Evolutionary conservation across 2,797 vertebrate genomes (phyloP).

Genomic region (Enteromius argenteus): DNA sequence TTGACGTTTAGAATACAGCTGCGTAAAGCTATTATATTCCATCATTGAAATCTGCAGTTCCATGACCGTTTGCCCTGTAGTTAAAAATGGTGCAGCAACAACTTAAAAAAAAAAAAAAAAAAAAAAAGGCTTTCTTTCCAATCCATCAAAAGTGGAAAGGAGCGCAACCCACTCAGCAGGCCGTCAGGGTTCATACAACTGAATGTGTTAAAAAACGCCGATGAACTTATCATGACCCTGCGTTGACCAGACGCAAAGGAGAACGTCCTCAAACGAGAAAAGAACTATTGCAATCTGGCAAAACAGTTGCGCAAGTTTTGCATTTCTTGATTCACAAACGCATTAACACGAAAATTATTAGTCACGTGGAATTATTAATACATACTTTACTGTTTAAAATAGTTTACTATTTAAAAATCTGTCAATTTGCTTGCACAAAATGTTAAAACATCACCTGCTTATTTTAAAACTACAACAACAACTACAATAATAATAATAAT

Average conservation of each 20-base stretch:
- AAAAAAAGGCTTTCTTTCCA: conserved; percentile 28
- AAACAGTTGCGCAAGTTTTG: not conserved
- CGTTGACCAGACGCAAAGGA: conserved; percentile 8
- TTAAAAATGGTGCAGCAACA: conserved; percentile 18
- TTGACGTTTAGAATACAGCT: not conserved
- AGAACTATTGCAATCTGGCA: not conserved
- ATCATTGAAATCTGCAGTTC: not conserved
- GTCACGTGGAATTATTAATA: not conserved
- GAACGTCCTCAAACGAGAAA: not conserved
- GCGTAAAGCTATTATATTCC: not conserved
- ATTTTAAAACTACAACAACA: not conserved
- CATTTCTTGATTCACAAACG: not conserved
- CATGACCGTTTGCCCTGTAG: not conserved
- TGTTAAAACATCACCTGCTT: not conserved
- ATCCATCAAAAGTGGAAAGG: conserved; percentile 50
- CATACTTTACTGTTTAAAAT: too few species aligned
- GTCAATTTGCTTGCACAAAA: not conserved
- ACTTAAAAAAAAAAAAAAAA: conserved; percentile 3
- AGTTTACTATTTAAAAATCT: not conserved
- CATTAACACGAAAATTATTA: not conserved
- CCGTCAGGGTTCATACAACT: conserved; percentile 40
- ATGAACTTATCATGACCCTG: conserved; percentile 48
- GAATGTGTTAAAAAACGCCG: conserved; percentile 44
- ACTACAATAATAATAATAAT: not conserved
- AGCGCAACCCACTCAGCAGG: conserved; percentile 51